Base-by-base conservation (phyloP, 2,888 invertebrate species). In the Gastrophysa polygoni region DNA sequence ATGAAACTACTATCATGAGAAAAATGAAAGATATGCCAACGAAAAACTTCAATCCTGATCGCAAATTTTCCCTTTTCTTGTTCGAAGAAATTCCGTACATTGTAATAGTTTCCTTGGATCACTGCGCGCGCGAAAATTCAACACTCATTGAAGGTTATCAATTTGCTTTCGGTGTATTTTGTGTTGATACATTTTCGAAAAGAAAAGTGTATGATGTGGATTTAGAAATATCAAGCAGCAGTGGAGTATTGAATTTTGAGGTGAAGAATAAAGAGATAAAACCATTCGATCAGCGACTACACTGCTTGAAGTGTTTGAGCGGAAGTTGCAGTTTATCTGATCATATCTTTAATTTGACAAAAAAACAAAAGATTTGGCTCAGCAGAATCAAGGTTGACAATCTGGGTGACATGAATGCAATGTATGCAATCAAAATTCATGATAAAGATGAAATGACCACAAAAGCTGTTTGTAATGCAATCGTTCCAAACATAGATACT, bases 21-120 rank as follows among this genome's bases (percentile, higher is more conserved):
- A 52, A 17, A 28, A 29, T 59, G 29, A 52, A 54, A 21, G 20
- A 47, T 21, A 29, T 54, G 24, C 28, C 52, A 18, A 14, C 34
- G 1, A 59, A 54, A 18, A 51, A 59, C 21, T 59, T 59, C 38
- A 46, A 32, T 17, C 29, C 17, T 14, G 59, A 59, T 16, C 16
- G 59, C 2, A 59, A 34, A 29, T 47, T 59, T 11, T 48, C 17
- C 43, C 32, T 34, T 11, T 8, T 59, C 2, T n/a, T n/a, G 17
- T 14, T 49, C 16, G 29, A 59, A 18, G 24, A 32, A 34, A 20
- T 32, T 20, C 29, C 46, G 14, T 59, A 46, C 34, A 16, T 59
- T 11, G 32, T 47, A 16, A 59, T 59, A 32, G 59, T 54, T 21
- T 59, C 44, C 32, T 7, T 47, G 11, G 47, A 52, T 14, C 29